These are phyloP conservation scores for Tenualosa thibaudeaui DNA, from an alignment of 2,797 vertebrate species.

Conservation along the genomic window DNA sequence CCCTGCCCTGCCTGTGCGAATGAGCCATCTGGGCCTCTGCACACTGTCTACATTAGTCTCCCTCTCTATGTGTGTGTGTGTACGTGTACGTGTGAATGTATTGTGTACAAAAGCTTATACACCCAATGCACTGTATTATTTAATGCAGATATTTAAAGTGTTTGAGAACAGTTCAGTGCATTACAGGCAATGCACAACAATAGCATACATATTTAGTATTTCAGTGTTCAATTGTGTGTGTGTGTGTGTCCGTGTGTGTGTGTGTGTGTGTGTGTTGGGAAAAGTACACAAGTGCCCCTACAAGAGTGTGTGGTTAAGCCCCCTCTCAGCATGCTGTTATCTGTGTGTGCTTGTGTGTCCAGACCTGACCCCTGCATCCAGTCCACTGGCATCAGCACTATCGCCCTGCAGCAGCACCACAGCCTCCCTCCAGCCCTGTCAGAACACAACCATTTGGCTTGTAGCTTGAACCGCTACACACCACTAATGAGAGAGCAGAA, in stretches of 20 bases:
- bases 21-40: constrained; percentile 80
- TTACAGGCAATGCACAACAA: neutral
- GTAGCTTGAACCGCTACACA: neutral
- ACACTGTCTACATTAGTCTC: constrained; percentile 72
- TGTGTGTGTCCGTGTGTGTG: neutral
- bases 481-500: constrained; percentile 27
- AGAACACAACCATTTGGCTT: constrained; percentile 31
- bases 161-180: neutral
- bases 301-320: constrained; percentile 9
- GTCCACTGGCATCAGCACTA: constrained; percentile 11
- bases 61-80: constrained; percentile 46
- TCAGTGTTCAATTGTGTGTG: neutral
- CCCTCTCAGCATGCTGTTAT: constrained; percentile 14
- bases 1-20: constrained; percentile 77
- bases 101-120: neutral
- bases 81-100: neutral
- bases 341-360: constrained; percentile 7
- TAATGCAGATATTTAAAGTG: neutral
- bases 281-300: neutral
- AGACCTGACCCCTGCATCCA: constrained; percentile 7
- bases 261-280: neutral
- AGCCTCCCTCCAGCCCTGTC: neutral
- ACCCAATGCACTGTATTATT: neutral
- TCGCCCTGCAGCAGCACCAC: neutral
- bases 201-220: neutral